phyloP scores from a whole-genome alignment of 2,888 invertebrate species.

The Troides oblongomaculatus region DNA sequence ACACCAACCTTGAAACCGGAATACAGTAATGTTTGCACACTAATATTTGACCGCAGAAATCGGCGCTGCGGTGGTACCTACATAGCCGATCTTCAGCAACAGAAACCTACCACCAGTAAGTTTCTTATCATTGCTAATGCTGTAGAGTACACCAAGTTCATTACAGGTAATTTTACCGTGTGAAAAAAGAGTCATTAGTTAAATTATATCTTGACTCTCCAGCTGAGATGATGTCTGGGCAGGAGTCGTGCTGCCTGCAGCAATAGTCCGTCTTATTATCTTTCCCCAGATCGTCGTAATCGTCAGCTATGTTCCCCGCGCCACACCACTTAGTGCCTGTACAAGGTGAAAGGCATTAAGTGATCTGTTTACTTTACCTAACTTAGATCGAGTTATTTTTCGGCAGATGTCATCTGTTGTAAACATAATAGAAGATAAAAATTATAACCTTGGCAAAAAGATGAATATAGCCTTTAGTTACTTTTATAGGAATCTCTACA shows the following conservation, averaged over 20 bases:
- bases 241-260: constrained; percentile 86
- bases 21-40: too few relatives aligned
- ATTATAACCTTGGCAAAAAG: too few relatives aligned
- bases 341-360: neutral
- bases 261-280: constrained; percentile 84
- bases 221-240: constrained; percentile 80
- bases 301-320: constrained; percentile 82
- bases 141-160: neutral
- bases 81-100: too few relatives aligned
- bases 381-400: too few relatives aligned
- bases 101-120: too few relatives aligned
- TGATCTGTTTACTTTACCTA: too few relatives aligned
- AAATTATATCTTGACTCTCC: constrained; percentile 79
- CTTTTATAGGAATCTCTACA: neutral
- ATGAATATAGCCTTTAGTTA: neutral
- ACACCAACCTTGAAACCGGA: too few relatives aligned
- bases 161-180: constrained; percentile 61
- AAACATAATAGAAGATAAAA: too few relatives aligned
- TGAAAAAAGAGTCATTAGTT: constrained; percentile 82
- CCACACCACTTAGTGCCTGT: constrained; percentile 92
- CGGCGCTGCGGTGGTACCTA: too few relatives aligned
- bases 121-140: neutral
- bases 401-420: too few relatives aligned
- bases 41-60: too few relatives aligned
- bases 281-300: constrained; percentile 83